Base-by-base conservation (phyloP, 2,797 vertebrate species). In the Channa striata region DNA sequence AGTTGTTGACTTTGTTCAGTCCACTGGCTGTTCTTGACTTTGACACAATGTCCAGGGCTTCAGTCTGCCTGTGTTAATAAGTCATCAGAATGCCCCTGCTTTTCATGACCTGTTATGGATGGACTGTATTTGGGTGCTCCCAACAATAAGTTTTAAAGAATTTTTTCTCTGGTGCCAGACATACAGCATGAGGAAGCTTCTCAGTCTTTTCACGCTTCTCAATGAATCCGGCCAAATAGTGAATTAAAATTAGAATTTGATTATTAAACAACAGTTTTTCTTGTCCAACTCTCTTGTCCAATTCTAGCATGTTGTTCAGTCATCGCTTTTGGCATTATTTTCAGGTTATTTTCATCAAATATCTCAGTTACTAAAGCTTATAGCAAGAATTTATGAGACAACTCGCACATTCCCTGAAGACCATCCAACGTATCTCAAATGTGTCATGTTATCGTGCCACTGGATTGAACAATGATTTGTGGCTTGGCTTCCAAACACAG, bases 381-480 rank as follows among this genome's bases (percentile, higher is more conserved):
- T 40, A 65, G 54, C 25, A 4, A 37, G 16, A 61, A 60, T 46
- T 40, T 69, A 60, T 59, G 43, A 70, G 48, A 43, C 43, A 43
- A 42, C 36, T 12, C 43, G 13, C 40, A 39, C 59, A 4, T 71
- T 73, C 53, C 39, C 59, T 67, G 21, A 40, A 48, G 39, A 63
- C 50, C 20, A 60, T 46, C 47, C 58, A 40, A 7, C 19, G 8
- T 11, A 53, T 74, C 61, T 71, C 47, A 47, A 63, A 79, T 53
- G 63, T 78, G 73, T 80, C 78, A 70, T 52, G 56, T 83, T 80
- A 68, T 67, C 76, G 60, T 46, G 50, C 36, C 36, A 51, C 68
- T 8, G 47, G 46, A 79, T 85, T 60, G 80, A 83, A 85, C 79
- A 78, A 83, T 57, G 7, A 83, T 86, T 86, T 77, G 72, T 36